phyloP scores from a whole-genome alignment of 2,888 invertebrate genomes.

The Sinotaia quadrata region DNA sequence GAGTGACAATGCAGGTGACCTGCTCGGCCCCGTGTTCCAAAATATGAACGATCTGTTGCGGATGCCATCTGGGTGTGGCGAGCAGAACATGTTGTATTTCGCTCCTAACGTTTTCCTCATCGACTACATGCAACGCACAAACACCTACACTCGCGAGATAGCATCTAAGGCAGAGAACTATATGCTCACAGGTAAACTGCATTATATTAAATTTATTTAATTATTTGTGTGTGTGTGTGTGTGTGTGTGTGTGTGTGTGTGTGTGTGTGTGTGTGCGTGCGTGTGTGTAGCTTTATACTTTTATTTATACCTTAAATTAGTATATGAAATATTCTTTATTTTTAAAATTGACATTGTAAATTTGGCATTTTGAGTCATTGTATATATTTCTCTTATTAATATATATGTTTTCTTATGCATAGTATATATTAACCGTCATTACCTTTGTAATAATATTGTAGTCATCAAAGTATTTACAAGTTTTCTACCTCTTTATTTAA shows the following conservation, averaged over 20 bases:
- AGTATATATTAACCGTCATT: too few species aligned
- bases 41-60: conserved; percentile 82
- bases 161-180: conserved; percentile 77
- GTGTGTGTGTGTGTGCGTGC: not conserved
- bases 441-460: too few species aligned
- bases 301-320: too few species aligned
- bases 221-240: not conserved
- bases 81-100: conserved; percentile 91
- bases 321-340: too few species aligned
- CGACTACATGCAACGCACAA: conserved; percentile 84
- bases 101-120: conserved; percentile 89
- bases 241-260: not conserved
- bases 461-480: too few species aligned
- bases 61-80: conserved; percentile 90
- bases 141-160: conserved; percentile 79
- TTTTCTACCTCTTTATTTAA: too few species aligned
- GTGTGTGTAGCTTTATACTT: not conserved
- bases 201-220: not conserved
- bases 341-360: too few species aligned
- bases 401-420: too few species aligned
- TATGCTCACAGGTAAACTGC: conserved; percentile 78
- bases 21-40: conserved; percentile 84
- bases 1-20: too few species aligned
- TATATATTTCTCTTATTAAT: too few species aligned
- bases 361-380: too few species aligned